Conservation (phyloP, 2,888 invertebrate genomes). For the Melinaea menophilus region DNA sequence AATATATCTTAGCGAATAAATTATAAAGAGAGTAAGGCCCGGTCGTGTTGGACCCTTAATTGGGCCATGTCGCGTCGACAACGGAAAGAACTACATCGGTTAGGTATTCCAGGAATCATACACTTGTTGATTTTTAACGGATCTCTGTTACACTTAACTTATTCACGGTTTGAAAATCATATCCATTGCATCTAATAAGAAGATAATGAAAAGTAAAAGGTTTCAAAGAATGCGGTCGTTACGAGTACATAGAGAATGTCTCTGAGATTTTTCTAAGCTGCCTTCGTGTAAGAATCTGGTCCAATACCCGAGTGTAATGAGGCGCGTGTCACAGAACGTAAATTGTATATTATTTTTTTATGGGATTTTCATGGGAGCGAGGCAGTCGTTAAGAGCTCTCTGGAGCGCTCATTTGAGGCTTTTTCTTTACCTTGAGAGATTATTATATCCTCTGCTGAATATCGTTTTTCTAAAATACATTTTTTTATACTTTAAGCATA, state of each 20-base stretch:
- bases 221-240: not conserved
- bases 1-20: conserved; percentile 71
- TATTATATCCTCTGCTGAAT: conserved; percentile 8
- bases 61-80: conserved; percentile 69
- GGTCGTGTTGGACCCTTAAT: conserved; percentile 65
- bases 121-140: conserved; percentile 60
- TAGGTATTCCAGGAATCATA: conserved; percentile 75
- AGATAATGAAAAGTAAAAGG: not conserved
- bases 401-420: conserved; percentile 17
- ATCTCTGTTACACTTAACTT: conserved; percentile 38
- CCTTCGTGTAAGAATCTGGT: conserved; percentile 44
- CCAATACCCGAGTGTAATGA: conserved; percentile 56
- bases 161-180: conserved; percentile 21
- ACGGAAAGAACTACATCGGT: conserved; percentile 74
- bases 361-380: conserved; percentile 62
- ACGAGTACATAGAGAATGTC: conserved; percentile 10
- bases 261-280: conserved; percentile 35
- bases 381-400: conserved; percentile 43
- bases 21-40: conserved; percentile 57
- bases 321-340: conserved; percentile 70
- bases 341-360: conserved; percentile 77
- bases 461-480: conserved; percentile 1
- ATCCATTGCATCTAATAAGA: not conserved
- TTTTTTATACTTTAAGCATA: not conserved
- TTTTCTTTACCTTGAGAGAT: conserved; percentile 17